Evolutionary conservation across 2,888 invertebrate genomes (phyloP).

Genomic region (Drosophila nr. perissopoda): DNA sequence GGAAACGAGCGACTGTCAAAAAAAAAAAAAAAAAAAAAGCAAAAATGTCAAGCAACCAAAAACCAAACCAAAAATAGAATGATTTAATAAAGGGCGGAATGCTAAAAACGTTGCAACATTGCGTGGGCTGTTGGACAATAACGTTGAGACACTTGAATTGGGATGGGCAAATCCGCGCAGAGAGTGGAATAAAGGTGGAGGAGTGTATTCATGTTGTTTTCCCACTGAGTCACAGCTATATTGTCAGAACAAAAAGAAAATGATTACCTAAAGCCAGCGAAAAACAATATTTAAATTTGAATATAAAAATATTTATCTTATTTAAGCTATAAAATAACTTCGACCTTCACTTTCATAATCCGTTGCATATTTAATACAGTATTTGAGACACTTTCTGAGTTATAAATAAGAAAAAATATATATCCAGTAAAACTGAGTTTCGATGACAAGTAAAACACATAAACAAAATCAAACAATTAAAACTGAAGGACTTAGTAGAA

Average conservation of each 20-base stretch:
- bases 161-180: not conserved
- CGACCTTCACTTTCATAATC: not conserved
- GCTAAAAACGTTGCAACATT: constrained; percentile 51
- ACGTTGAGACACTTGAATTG: constrained; percentile 1
- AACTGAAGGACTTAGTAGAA: not conserved
- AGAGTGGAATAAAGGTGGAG: not conserved
- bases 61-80: not conserved
- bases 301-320: not conserved
- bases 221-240: constrained; percentile 12
- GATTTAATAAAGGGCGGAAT: constrained; percentile 12
- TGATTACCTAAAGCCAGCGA: not conserved
- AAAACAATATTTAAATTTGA: not conserved
- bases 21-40: constrained; percentile 1
- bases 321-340: not conserved
- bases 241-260: not conserved
- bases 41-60: constrained; percentile 40
- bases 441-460: not conserved
- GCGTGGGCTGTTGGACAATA: constrained; percentile 34
- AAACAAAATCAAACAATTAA: too few species aligned
- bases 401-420: not conserved
- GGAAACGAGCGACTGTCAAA: constrained; percentile 42
- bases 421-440: not conserved
- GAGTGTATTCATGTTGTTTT: constrained; percentile 1
- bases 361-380: not conserved
- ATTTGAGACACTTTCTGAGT: not conserved